phyloP scores from a whole-genome alignment of 2,797 vertebrate species.

The Chaetodon trifasciatus region DNA sequence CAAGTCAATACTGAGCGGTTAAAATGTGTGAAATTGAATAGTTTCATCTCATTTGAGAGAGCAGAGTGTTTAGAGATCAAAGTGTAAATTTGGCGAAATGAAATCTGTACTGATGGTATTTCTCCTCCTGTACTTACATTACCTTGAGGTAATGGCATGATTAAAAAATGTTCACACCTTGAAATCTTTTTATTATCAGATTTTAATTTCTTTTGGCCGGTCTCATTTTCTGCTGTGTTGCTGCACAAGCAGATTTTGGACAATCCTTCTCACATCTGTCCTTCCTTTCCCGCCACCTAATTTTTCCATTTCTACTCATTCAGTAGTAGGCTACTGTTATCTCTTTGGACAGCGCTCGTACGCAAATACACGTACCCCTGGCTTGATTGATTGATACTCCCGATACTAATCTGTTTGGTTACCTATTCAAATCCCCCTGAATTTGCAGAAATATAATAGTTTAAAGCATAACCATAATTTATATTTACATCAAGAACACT shows the following conservation, averaged over 20 bases:
- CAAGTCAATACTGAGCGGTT: constrained; percentile 67
- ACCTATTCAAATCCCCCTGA: constrained; percentile 9
- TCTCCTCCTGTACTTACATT: constrained; percentile 44
- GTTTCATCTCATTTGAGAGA: constrained; percentile 80
- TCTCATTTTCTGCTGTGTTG: constrained; percentile 46
- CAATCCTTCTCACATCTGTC: constrained; percentile 28
- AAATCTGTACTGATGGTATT: constrained; percentile 57
- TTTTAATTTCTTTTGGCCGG: constrained; percentile 64
- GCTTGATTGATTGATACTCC: constrained; percentile 15
- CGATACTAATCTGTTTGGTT: constrained; percentile 20
- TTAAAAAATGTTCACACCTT: constrained; percentile 59
- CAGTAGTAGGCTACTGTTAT: background rate
- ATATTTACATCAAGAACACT: background rate
- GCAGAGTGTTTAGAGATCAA: constrained; percentile 78
- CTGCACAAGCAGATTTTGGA: constrained; percentile 58
- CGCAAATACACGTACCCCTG: constrained; percentile 9
- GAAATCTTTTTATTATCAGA: constrained; percentile 59
- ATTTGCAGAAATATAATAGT: constrained; percentile 7
- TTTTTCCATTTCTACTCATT: constrained; percentile 32
- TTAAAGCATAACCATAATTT: background rate
- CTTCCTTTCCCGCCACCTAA: constrained; percentile 21
- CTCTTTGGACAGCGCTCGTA: constrained; percentile 19
- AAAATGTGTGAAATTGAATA: constrained; percentile 86
- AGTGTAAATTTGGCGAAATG: constrained; percentile 72
- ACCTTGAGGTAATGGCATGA: constrained; percentile 67